Base-by-base conservation (phyloP, 1,140 invertebrate genomes). In the Colletes gigas region DNA sequence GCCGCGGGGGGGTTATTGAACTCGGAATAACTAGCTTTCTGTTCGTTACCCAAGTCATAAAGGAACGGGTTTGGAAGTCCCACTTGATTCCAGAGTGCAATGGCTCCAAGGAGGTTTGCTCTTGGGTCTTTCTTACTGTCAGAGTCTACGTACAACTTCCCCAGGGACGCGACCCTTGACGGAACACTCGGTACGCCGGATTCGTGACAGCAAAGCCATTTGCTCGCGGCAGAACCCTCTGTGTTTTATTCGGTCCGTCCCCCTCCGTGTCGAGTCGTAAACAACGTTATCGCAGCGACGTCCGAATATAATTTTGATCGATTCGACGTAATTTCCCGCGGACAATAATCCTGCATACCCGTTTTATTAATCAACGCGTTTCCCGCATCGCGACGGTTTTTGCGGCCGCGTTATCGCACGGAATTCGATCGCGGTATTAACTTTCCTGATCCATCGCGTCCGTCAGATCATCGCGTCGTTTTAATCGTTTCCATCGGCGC, bases 331-430 rank as follows among this genome's bases (percentile, higher is more conserved):
- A 54, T 74, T 52, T 67, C n/a, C 54, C 62, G 30, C 12, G 78
- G 17, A 74, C 52, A 74, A 79, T 73, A n/a, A 10, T 21, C 52
- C 69, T 10, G 60, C 44, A 21, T 47, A 30, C 62, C 52, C 54
- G 62, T 80, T 59, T 67, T 65, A 60, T 75, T 80, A 60, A 80
- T 80, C 78, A 80, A 74, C 63, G 41, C 21, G 19, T 75, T 9
- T 60, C 63, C 63, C 65, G 78, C 63, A 44, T 62, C 12, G 41
- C 44, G 54, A 65, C 73, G 63, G 68, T 73, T 73, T 30, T 57
- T 73, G 77, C 47, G 70, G 39, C 41, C 41, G 60, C 6, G 77
- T 65, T 66, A 80, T 74, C 78, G 44, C 17, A n/a, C 54, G 52
- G 12, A 65, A 80, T 80, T 62, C 52, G 71, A 14, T 30, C 62